Base-by-base conservation (phyloP, 2,113 vertebrate genomes). In the Vidua macroura region DNA sequence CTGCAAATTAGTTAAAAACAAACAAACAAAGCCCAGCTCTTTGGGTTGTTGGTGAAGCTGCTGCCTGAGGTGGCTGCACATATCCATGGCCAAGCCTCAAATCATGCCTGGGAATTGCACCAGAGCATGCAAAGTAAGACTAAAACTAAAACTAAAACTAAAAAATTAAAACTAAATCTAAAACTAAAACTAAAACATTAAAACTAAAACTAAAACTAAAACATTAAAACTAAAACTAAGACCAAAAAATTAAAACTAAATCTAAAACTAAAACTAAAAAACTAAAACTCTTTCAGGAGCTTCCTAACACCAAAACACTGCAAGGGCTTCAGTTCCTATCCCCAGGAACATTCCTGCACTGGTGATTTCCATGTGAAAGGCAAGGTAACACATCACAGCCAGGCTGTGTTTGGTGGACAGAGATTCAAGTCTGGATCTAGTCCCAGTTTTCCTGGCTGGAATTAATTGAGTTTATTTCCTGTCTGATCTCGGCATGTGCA, bases 381-480 rank as follows among this genome's bases (percentile, higher is more conserved):
- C 15, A n/a, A 66, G 59, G 70, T 35, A 19, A 17, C 27, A 23
- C 0, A 7, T 19, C 73, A 35, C 33, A 72, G 30, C 12, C 48
- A 72, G 27, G 41, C 25, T 78, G 41, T 28, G 55, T n/a, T 64
- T 49, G 64, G 37, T 49, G 58, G 69, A 30, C 30, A 19, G 27
- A 83, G 6, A 8, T 59, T 72, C 30, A 44, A 48, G 8, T 17
- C 21, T 74, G 59, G 64, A 27, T 12, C 72, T n/a, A 31, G 14
- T 20, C n/a, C 35, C 22, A 39, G 4, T n/a, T 86, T 56, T 81
- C 55, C 28, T 33, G 25, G 39, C 49, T 75, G 59, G 55, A 16
- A 80, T 69, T 56, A 93, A 86, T 49, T 56, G 55, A 53, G 22
- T 89, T 93, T 80, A 51, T 68, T 63, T 73, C 8, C 52, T 59